A percentile compares a stretch with the other conserved stretches of the same genome.
Conservation (phyloP, 2,888 invertebrate genomes). For the Lydus trimaculatus region DNA sequence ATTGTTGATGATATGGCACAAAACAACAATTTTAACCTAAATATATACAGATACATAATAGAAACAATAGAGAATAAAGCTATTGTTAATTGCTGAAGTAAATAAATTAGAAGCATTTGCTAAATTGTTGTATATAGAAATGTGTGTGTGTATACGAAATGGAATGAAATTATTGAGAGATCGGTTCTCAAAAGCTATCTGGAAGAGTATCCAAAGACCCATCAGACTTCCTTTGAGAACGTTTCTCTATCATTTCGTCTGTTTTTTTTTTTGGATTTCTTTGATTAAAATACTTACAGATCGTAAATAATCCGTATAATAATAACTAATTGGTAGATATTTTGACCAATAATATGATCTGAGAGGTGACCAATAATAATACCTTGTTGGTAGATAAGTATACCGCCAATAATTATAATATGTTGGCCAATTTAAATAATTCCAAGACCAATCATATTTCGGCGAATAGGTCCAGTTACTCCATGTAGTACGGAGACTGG, state of each 20-base stretch:
- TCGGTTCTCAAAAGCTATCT: conserved; percentile 1
- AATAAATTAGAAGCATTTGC: conserved; percentile 13
- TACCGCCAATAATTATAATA: conserved; percentile 10
- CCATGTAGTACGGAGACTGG: conserved; percentile 25
- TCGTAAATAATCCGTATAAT: conserved; percentile 20
- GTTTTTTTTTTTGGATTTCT: neutral
- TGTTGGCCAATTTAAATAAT: conserved; percentile 44
- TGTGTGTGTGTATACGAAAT: neutral
- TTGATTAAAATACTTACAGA: conserved; percentile 23
- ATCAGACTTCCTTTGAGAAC: conserved; percentile 3
- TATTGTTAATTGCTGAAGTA: conserved; percentile 10
- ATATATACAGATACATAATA: neutral
- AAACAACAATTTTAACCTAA: neutral
- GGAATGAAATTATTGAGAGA: neutral
- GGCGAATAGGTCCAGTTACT: conserved; percentile 27
- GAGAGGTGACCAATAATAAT: conserved; percentile 15
- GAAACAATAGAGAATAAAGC: conserved; percentile 1
- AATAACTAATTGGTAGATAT: conserved; percentile 27
- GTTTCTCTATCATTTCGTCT: neutral
- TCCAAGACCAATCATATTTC: conserved; percentile 25
- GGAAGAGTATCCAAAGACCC: neutral
- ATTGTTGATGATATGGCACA: conserved; percentile 11
- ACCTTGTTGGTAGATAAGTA: conserved; percentile 8
- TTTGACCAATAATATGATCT: conserved; percentile 27
- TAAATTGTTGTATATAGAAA: neutral